A percentile compares a stretch with the other conserved stretches of the same genome.
These are phyloP conservation scores for Lycaon pictus DNA, from an alignment of 2,113 vertebrate genomes.

Conservation along the genomic window DNA sequence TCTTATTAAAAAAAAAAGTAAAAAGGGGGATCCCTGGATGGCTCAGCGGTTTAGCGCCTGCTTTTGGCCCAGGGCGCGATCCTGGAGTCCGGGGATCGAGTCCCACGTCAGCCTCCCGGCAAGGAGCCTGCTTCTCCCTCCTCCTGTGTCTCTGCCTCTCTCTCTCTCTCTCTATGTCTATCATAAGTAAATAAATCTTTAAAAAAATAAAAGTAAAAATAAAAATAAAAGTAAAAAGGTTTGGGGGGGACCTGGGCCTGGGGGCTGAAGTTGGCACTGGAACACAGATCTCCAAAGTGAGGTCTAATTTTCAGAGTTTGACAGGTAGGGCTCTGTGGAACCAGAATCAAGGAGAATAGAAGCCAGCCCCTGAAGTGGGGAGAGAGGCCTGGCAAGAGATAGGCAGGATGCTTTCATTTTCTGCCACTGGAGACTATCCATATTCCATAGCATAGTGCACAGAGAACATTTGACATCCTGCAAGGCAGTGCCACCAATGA, in stretches of 20 bases:
- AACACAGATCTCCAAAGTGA: conserved; percentile 30
- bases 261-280: background rate
- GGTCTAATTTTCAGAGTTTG: background rate
- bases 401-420: background rate
- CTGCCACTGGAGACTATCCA: background rate
- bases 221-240: background rate
- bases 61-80: too few species aligned
- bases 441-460: background rate
- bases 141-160: too few species aligned
- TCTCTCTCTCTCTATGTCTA: too few species aligned
- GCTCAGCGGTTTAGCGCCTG: too few species aligned
- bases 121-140: too few species aligned
- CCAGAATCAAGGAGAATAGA: background rate
- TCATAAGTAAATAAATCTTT: too few species aligned
- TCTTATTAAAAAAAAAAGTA: too few species aligned
- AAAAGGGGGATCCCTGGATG: too few species aligned
- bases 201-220: too few species aligned
- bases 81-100: too few species aligned
- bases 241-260: too few species aligned
- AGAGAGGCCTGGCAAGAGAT: background rate
- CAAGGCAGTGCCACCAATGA: background rate
- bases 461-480: background rate
- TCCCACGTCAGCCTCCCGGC: too few species aligned
- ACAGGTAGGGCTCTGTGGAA: background rate
- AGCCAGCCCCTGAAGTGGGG: background rate